These are phyloP conservation scores for Drosophila gaucha DNA, from an alignment of 2,888 invertebrate species.

Conservation along the genomic window DNA sequence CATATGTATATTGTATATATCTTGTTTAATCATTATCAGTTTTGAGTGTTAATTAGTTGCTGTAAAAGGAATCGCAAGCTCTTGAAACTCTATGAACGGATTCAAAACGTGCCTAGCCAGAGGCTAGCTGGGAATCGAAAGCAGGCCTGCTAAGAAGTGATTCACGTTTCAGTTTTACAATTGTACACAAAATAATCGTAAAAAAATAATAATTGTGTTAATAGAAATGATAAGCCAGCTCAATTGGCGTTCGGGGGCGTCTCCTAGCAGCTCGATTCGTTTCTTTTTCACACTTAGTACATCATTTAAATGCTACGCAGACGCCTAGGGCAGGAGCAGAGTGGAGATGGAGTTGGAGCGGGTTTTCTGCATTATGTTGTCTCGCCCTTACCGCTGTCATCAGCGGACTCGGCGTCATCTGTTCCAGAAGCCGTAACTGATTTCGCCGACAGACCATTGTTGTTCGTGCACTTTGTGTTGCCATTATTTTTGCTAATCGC, in stretches of 20 bases:
- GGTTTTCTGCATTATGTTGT: slow-evolving; percentile 84
- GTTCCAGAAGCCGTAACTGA: slow-evolving; percentile 38
- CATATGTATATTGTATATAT: slow-evolving; percentile 60
- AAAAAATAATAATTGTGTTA: slow-evolving; percentile 32
- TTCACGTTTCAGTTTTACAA: slow-evolving; percentile 32
- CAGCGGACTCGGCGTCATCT: slow-evolving; percentile 85
- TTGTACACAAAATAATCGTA: slow-evolving; percentile 35
- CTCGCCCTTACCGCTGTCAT: slow-evolving; percentile 96
- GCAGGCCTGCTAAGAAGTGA: slow-evolving; percentile 16
- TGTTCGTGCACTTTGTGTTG: slow-evolving; percentile 67
- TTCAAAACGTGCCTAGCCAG: slow-evolving; percentile 27
- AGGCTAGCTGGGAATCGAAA: slow-evolving; percentile 24
- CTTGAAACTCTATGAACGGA: slow-evolving; percentile 58
- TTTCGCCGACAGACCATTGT: slow-evolving; percentile 59
- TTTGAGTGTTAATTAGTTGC: slow-evolving; percentile 46
- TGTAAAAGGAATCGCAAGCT: slow-evolving; percentile 48
- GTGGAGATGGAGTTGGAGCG: slow-evolving; percentile 6
- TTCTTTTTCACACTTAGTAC: slow-evolving; percentile 19
- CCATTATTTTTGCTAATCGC: slow-evolving; percentile 49
- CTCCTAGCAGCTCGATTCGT: slow-evolving; percentile 28
- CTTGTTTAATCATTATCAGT: slow-evolving; percentile 63
- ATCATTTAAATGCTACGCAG: slow-evolving; percentile 54
- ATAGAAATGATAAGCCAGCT: slow-evolving; percentile 23
- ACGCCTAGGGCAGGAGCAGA: slow-evolving; percentile 54
- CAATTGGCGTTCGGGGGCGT: slow-evolving; percentile 20